phyloP scores from a whole-genome alignment of 2,113 vertebrate species.

The Genyomyrus donnyi region DNA sequence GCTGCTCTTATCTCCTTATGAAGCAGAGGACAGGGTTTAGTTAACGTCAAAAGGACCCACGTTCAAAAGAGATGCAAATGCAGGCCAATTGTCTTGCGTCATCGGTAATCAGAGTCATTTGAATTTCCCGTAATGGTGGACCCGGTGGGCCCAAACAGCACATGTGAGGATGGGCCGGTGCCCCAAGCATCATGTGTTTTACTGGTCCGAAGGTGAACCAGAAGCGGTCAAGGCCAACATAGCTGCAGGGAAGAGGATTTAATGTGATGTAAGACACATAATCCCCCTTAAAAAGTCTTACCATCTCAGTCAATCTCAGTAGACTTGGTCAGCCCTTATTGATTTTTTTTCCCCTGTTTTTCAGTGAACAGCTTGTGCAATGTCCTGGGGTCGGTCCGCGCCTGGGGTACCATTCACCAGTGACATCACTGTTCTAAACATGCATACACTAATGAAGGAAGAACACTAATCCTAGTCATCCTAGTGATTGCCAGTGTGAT shows the following conservation, averaged over 20 bases:
- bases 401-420: neutral
- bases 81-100: neutral
- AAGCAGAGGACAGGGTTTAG: neutral
- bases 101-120: neutral
- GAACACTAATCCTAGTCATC: neutral
- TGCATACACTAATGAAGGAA: neutral
- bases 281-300: neutral
- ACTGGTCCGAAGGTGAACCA: neutral
- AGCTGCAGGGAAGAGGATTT: neutral
- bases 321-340: neutral
- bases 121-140: neutral
- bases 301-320: neutral
- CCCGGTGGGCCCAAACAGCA: neutral
- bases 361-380: neutral
- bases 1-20: neutral
- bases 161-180: neutral
- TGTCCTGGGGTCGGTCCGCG: neutral
- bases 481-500: neutral
- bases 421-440: neutral
- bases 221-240: neutral
- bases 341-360: neutral
- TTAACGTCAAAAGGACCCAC: neutral
- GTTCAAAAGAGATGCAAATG: constrained; percentile 13
- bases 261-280: neutral
- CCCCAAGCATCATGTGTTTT: neutral